Evolutionary conservation across 2,797 vertebrate genomes (phyloP), one percentile per base, ranked within the genome.

Genomic region (Onychomys arenicola): DNA sequence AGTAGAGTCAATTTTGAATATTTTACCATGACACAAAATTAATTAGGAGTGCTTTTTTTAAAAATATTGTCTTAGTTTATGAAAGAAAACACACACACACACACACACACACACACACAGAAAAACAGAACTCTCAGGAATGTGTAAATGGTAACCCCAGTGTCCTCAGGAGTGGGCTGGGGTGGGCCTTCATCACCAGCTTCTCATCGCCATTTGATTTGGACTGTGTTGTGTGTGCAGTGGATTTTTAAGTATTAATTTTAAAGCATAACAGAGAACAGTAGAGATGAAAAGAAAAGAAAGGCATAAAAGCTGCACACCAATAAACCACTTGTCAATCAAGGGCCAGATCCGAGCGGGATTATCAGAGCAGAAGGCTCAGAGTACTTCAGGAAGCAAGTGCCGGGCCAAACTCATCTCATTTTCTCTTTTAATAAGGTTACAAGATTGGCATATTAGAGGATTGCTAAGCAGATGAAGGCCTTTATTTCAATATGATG

Each of bases 161-260:
- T n/a, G 16, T 85, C 91, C 78, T 81, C 3, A 34, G 88, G 67
- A 59, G 16, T 19, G 71, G 57, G 21, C 52, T 17, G 3, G 49
- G 11, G 27, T 29, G 12, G 5, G 12, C 2, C 69, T n/a, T 83
- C 81, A 78, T 90, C 71, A 55, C 29, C 90, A 76, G 81, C 65
- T 55, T 91, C 65, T 65, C 80, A 10, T 57, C n/a, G 29, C 52
- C 83, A 69, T 85, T 88, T 73, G 75, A 89, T 82, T 92, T 94
- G 25, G 21, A 91, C 81, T 92, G 80, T 83, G 77, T 49, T 82
- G 37, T 90, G 52, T 40, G 23, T 77, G 13, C 37, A 83, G 25
- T 6, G 43, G 93, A 49, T 77, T 96, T 94, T 95, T 92, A 88
- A 77, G 85, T 96, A 93, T 97, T 96, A 88, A 96, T 94, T 97